Conservation (phyloP, 2,888 invertebrate species). For the Eilema depressum region DNA sequence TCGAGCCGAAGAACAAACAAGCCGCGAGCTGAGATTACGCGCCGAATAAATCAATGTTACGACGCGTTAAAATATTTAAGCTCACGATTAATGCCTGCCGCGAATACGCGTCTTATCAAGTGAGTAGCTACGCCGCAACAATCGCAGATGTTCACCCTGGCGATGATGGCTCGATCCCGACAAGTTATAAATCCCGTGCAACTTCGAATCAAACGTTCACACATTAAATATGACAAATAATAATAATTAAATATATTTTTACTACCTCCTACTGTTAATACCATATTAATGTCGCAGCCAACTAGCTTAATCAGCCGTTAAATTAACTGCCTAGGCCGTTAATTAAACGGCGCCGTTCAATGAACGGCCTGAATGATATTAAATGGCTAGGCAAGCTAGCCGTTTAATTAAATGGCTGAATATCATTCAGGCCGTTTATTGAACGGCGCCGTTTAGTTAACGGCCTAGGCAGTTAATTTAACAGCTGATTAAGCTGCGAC, state of each 20-base stretch:
- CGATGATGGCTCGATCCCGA: slow-evolving; percentile 57
- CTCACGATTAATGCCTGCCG: slow-evolving; percentile 83
- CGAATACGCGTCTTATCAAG: slow-evolving; percentile 75
- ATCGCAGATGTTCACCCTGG: slow-evolving; percentile 64
- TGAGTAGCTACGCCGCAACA: slow-evolving; percentile 57
- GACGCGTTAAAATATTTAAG: slow-evolving; percentile 87
- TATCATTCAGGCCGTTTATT: too few relatives aligned
- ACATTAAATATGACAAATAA: slow-evolving; percentile 9
- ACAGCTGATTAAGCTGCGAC: too few relatives aligned
- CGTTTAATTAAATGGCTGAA: too few relatives aligned
- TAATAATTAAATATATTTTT: neutral
- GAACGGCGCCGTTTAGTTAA: too few relatives aligned
- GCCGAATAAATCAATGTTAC: slow-evolving; percentile 86
- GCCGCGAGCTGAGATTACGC: slow-evolving; percentile 84
- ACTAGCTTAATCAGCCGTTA: too few relatives aligned
- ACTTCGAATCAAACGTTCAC: slow-evolving; percentile 5
- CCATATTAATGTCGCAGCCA: too few relatives aligned
- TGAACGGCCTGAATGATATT: too few relatives aligned
- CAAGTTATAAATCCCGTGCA: slow-evolving; percentile 24
- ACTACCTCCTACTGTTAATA: neutral
- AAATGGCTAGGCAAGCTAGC: too few relatives aligned
- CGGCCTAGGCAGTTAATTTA: too few relatives aligned
- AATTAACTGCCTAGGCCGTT: too few relatives aligned
- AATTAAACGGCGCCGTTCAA: too few relatives aligned
- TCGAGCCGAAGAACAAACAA: slow-evolving; percentile 85